Evolutionary conservation across 2,113 vertebrate species (phyloP).

Genomic region (Eretmochelys imbricata): DNA sequence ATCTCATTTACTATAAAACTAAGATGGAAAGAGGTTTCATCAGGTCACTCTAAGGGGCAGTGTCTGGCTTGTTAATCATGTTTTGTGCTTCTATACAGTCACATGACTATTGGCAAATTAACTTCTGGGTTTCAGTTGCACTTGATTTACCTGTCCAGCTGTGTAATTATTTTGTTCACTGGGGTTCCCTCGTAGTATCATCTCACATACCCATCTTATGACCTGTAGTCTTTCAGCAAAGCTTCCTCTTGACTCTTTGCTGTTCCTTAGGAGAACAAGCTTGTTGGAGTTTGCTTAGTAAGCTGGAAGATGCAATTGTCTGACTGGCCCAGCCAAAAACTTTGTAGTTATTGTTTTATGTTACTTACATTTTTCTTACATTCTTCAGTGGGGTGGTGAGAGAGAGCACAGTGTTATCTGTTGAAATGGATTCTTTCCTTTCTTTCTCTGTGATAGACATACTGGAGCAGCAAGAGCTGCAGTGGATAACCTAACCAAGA

Average conservation of each 20-base stretch:
- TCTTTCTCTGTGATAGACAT: constrained; percentile 80
- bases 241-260: not conserved
- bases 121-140: not conserved
- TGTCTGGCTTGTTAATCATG: not conserved
- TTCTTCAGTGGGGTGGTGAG: not conserved
- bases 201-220: not conserved
- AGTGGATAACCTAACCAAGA: constrained; percentile 91
- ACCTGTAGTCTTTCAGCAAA: not conserved
- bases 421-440: constrained; percentile 4
- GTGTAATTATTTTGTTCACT: not conserved
- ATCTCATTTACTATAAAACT: not conserved
- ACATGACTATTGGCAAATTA: not conserved
- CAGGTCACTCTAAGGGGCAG: not conserved
- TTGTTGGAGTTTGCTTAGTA: not conserved
- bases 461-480: constrained; percentile 90
- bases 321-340: not conserved
- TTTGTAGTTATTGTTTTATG: not conserved
- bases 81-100: not conserved
- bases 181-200: not conserved
- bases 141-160: not conserved
- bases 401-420: not conserved
- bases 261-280: not conserved
- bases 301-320: not conserved
- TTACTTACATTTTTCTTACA: not conserved
- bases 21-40: not conserved